Base-by-base conservation (phyloP, 2,113 vertebrate genomes). In the Corythoichthys intestinalis region DNA sequence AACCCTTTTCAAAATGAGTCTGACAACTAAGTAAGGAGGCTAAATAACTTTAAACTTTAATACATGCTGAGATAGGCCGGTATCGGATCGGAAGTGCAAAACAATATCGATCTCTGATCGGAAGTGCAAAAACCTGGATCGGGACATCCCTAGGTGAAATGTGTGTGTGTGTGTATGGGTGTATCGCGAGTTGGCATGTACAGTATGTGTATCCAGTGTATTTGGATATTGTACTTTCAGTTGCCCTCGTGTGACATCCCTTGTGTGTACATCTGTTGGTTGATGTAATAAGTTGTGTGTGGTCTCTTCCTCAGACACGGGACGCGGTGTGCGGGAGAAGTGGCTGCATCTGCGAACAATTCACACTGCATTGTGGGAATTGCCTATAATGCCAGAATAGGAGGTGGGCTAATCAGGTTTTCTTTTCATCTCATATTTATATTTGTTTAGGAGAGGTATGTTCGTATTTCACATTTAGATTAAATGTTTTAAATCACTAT, bases 321-420 rank as follows among this genome's bases (percentile, higher is more conserved):
- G 83, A 99, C 97, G 37, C 93, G 97, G 76, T 99, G 97, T 88
- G 97, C 97, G 63, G 97, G 97, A 70, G 97, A 98, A 92, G 97
- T 99, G 79, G 96, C 97, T 73, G 96, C 96, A 44, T 92, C 95
- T 0, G 97, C 97, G 80, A 99, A 99, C 92, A 99, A 99, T 91
- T 96, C 97, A 28, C 95, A 98, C 76, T 99, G 97, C 91, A 96
- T 95, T 69, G 96, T 98, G 68, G 97, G 97, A 87, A 97, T 99
- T 53, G 95, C 97, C 83, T 99, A 96, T 87, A 98, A 98, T 50
- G 97, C 97, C 87, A 95, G 85, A 91, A 99, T 99, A 67, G 97
- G 97, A 92, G 97, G 97, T 98, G 90, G 85, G 93, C 34, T 37
- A 14, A 47, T 13, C 12, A 14, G 59, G 13, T 28, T 44, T 63